Conservation (phyloP, 2,888 invertebrate genomes). For the Sphaerophoria taeniata region DNA sequence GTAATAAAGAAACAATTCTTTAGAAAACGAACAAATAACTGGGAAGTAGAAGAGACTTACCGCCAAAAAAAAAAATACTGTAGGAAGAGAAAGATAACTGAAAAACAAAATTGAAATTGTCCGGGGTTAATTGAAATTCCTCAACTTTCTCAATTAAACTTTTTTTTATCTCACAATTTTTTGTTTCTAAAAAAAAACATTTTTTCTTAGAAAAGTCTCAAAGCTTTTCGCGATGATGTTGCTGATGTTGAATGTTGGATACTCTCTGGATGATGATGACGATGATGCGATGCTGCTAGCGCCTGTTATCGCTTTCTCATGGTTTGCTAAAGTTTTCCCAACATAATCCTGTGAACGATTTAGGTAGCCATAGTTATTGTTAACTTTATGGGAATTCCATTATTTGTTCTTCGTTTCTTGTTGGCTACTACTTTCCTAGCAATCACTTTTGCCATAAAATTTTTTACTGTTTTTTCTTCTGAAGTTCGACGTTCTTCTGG, state of each 20-base stretch:
- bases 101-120: slow-evolving; percentile 77
- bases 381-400: slow-evolving; percentile 62
- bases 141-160: slow-evolving; percentile 83
- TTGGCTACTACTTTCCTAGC: background rate
- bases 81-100: slow-evolving; percentile 46
- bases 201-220: slow-evolving; percentile 11
- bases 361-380: slow-evolving; percentile 72
- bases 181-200: background rate
- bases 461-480: background rate
- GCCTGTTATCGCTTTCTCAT: slow-evolving; percentile 72
- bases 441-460: slow-evolving; percentile 8
- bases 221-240: background rate
- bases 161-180: slow-evolving; percentile 74
- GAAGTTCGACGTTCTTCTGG: slow-evolving; percentile 9
- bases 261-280: background rate
- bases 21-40: slow-evolving; percentile 46
- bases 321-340: slow-evolving; percentile 61
- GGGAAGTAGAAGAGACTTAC: slow-evolving; percentile 15
- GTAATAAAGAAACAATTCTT: slow-evolving; percentile 52
- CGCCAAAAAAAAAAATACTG: background rate
- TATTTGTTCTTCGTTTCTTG: slow-evolving; percentile 27
- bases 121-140: slow-evolving; percentile 82
- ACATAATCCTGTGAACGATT: slow-evolving; percentile 73
- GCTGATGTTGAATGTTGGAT: background rate
- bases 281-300: slow-evolving; percentile 39